Conservation (phyloP, 2,797 vertebrate species). For the Dipus sagitta region DNA sequence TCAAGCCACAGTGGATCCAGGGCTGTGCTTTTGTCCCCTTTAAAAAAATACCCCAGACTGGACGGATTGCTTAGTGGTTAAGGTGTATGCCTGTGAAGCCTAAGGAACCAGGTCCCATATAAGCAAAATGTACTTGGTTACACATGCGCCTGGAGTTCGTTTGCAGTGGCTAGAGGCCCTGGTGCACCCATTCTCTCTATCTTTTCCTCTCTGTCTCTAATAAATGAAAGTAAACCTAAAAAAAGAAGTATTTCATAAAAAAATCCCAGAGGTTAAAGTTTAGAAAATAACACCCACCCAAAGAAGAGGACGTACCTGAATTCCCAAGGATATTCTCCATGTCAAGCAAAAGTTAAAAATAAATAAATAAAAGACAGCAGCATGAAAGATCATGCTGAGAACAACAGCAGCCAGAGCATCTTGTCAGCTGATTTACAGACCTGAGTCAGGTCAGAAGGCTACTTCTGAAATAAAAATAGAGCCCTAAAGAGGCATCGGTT, state of each 20-base stretch:
- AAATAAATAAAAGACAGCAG: background rate
- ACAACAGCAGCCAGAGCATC: background rate
- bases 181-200: too few species aligned
- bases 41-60: background rate
- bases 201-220: too few species aligned
- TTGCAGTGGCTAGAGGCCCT: too few species aligned
- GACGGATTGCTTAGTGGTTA: too few species aligned
- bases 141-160: too few species aligned
- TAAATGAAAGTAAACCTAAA: too few species aligned
- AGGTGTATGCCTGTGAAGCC: too few species aligned
- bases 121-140: too few species aligned
- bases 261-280: background rate
- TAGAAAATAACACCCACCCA: background rate
- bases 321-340: background rate
- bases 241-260: too few species aligned
- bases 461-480: constrained; percentile 69
- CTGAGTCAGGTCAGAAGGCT: constrained; percentile 59
- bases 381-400: background rate
- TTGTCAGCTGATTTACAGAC: constrained; percentile 51
- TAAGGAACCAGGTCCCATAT: too few species aligned
- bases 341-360: background rate
- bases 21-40: background rate
- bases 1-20: background rate
- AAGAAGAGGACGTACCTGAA: constrained; percentile 3
- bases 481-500: constrained; percentile 51